These are phyloP conservation scores for Meloidogyne floridensis DNA, from an alignment of 1,140 invertebrate genomes.

Conservation along the genomic window DNA sequence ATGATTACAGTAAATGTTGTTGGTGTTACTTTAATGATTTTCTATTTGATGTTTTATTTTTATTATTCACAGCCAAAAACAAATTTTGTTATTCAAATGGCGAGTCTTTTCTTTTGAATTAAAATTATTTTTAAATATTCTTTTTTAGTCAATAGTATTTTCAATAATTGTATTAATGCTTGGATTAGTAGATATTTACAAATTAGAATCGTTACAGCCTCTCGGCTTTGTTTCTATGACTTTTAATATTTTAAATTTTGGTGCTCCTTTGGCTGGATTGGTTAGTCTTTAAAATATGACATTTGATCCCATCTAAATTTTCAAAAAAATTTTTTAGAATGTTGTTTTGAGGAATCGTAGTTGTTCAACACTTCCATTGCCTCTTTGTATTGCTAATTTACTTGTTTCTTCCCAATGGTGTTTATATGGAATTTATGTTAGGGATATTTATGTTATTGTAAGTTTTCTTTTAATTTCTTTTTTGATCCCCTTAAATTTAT, in stretches of 20 bases:
- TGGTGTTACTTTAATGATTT: constrained; percentile 52
- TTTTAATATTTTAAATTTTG: constrained; percentile 65
- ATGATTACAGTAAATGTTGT: constrained; percentile 62
- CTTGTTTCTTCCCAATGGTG: constrained; percentile 64
- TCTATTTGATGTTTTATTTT: constrained; percentile 58
- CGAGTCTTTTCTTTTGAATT: constrained; percentile 16
- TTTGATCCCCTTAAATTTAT: no score
- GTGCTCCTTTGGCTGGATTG: constrained; percentile 61
- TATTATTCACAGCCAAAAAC: constrained; percentile 48
- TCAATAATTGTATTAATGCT: constrained; percentile 44
- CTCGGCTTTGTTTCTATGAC: constrained; percentile 61
- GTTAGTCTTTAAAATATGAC: constrained; percentile 19
- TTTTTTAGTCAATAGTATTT: constrained; percentile 33
- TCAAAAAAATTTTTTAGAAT: constrained; percentile 30
- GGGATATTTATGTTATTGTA: constrained; percentile 62
- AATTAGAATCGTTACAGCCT: constrained; percentile 33
- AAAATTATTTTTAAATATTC: constrained; percentile 33
- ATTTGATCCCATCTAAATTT: constrained; percentile 7
- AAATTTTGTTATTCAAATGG: constrained; percentile 29
- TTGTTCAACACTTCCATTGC: constrained; percentile 56
- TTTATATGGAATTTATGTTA: constrained; percentile 59
- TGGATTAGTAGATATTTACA: constrained; percentile 51
- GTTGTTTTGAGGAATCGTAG: constrained; percentile 55
- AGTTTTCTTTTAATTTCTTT: constrained; percentile 9
- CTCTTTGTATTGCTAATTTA: constrained; percentile 62